phyloP scores from a whole-genome alignment of 2,113 vertebrate genomes.

The Chrysemys picta region DNA sequence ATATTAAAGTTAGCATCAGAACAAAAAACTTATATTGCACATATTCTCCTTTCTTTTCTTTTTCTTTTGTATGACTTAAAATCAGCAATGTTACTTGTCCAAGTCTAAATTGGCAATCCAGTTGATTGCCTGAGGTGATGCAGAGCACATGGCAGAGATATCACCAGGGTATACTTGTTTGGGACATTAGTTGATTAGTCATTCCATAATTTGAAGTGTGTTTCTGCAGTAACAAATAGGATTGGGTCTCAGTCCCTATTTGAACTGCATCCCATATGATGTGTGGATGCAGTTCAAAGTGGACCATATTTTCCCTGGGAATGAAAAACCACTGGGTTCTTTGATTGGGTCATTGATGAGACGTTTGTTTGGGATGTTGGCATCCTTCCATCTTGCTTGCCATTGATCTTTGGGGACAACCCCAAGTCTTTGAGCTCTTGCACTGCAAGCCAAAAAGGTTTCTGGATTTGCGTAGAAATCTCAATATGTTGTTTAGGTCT shows the following conservation, averaged over 20 bases:
- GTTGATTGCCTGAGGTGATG: neutral
- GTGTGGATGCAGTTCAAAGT: neutral
- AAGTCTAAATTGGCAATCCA: neutral
- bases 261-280: neutral
- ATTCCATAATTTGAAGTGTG: neutral
- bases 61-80: neutral
- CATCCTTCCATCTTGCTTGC: neutral
- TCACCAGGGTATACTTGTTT: neutral
- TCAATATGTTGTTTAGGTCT: neutral
- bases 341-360: neutral
- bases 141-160: neutral
- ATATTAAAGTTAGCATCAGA: neutral
- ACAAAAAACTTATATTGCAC: neutral
- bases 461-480: neutral
- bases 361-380: neutral
- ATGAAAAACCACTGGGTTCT: neutral
- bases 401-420: neutral
- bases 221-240: neutral
- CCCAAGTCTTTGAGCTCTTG: neutral
- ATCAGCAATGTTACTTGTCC: neutral
- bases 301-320: neutral
- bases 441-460: neutral
- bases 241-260: neutral
- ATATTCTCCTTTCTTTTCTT: fast-evolving
- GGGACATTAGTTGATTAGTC: neutral